Evolutionary conservation across 1,140 invertebrate species (phyloP).

Genomic region (Drosophila kikkawai): DNA sequence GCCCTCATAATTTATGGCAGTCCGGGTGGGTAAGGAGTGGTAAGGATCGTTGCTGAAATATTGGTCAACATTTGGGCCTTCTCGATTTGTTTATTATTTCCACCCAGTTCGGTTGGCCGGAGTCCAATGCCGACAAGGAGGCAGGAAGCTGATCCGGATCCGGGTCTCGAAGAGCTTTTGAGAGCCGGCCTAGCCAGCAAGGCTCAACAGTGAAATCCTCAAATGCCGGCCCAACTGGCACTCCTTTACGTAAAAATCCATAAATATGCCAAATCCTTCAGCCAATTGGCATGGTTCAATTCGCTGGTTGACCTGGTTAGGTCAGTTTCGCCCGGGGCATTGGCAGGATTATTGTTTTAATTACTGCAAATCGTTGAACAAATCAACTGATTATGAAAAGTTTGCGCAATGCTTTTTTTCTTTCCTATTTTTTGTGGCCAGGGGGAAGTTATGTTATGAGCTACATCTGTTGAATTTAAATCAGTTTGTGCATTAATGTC

Average conservation of each 20-base stretch:
- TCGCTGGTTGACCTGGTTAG: constrained; percentile 57
- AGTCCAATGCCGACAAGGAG: constrained; percentile 15
- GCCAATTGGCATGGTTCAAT: constrained; percentile 34
- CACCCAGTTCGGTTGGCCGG: constrained; percentile 36
- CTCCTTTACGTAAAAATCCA: constrained; percentile 49
- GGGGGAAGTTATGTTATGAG: background rate
- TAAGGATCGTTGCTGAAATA: constrained; percentile 64
- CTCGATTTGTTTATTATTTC: constrained; percentile 64
- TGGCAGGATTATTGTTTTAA: constrained; percentile 55
- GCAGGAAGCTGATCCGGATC: constrained; percentile 33
- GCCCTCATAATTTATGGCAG: constrained; percentile 62
- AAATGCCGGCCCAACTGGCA: constrained; percentile 12
- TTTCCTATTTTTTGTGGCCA: background rate
- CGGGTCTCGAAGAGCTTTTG: constrained; percentile 7
- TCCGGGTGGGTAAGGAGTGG: constrained; percentile 34
- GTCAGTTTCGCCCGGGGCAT: constrained; percentile 13
- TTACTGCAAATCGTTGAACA: constrained; percentile 35
- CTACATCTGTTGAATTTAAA: constrained; percentile 26
- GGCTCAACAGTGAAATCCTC: constrained; percentile 48
- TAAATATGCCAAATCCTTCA: constrained; percentile 65
- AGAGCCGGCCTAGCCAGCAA: constrained; percentile 35
- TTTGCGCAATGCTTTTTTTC: constrained; percentile 7
- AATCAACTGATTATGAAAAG: constrained; percentile 39
- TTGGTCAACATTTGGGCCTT: constrained; percentile 65
- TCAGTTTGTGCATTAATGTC: constrained; percentile 11